Evolutionary conservation across 2,113 vertebrate species (phyloP).

Genomic region (Nothoprocta pentlandii): DNA sequence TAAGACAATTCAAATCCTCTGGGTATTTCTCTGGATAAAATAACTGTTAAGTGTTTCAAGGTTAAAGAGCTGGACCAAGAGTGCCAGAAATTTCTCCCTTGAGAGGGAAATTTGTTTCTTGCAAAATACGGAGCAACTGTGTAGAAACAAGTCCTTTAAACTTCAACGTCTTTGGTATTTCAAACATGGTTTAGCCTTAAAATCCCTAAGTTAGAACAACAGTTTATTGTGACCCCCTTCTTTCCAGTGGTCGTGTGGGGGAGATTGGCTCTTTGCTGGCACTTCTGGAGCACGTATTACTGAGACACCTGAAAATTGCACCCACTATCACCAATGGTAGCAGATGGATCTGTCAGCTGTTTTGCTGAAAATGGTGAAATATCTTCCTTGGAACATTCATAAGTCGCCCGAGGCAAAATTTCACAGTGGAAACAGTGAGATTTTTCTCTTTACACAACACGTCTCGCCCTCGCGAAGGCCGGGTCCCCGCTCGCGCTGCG

Average conservation of each 20-base stretch:
- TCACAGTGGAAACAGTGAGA: conserved; percentile 68
- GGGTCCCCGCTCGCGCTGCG: background rate
- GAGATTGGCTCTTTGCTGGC: background rate
- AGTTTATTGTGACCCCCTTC: background rate
- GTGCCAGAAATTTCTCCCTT: background rate
- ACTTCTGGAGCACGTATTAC: background rate
- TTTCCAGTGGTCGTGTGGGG: background rate
- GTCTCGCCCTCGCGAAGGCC: conserved; percentile 33
- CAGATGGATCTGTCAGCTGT: conserved; percentile 72
- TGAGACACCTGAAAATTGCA: conserved; percentile 39
- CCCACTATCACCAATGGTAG: conserved; percentile 55
- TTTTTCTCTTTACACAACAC: conserved; percentile 70
- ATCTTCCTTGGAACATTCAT: conserved; percentile 69
- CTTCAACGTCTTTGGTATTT: background rate
- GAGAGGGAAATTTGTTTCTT: background rate
- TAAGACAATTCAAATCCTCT: background rate
- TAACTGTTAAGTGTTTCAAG: background rate
- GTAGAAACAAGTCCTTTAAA: background rate
- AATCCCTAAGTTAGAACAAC: background rate
- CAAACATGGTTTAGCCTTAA: background rate
- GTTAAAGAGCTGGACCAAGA: background rate
- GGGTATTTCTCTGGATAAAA: background rate
- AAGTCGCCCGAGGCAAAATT: conserved; percentile 71
- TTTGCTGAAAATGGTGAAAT: conserved; percentile 69
- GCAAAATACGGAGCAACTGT: background rate